These are phyloP conservation scores for Leucoraja ocellata DNA, from an alignment of 2,797 vertebrate genomes.

Conservation along the genomic window DNA sequence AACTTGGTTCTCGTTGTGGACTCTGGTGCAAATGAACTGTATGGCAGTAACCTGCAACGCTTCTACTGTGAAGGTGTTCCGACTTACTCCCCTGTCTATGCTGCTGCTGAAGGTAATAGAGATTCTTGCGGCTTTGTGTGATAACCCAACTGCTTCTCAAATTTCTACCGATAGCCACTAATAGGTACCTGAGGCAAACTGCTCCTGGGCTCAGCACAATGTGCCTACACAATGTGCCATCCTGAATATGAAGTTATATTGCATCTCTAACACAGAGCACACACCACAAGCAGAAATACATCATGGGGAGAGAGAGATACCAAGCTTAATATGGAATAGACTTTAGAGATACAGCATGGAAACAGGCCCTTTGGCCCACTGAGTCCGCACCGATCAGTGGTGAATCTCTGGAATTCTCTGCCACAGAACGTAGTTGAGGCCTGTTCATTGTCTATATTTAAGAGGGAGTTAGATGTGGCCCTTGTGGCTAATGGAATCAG, in stretches of 20 bases:
- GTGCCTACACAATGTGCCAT: neutral
- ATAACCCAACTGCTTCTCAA: neutral
- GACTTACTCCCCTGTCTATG: slow-evolving; percentile 80
- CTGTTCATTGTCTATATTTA: too few species aligned
- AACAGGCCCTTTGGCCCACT: too few species aligned
- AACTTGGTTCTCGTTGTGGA: slow-evolving; percentile 72
- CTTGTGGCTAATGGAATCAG: too few species aligned
- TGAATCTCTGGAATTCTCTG: too few species aligned
- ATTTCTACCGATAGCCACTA: neutral
- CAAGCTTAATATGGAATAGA: neutral
- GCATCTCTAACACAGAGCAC: neutral
- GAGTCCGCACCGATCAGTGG: too few species aligned
- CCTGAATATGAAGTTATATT: neutral
- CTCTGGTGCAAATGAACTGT: slow-evolving; percentile 69
- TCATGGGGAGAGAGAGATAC: neutral
- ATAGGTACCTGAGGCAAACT: neutral
- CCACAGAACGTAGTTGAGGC: too few species aligned
- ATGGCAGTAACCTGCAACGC: slow-evolving; percentile 63
- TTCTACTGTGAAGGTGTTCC: slow-evolving; percentile 71
- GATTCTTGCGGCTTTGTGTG: neutral
- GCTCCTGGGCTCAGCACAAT: neutral
- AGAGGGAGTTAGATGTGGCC: too few species aligned
- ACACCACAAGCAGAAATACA: neutral
- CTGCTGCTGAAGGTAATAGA: slow-evolving; percentile 68
- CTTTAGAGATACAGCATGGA: too few species aligned